Evolutionary conservation across 37 sponge, comb jelly and placozoan genomes (phyloP).

Genomic region (Chondrilla cf. caribensis): DNA sequence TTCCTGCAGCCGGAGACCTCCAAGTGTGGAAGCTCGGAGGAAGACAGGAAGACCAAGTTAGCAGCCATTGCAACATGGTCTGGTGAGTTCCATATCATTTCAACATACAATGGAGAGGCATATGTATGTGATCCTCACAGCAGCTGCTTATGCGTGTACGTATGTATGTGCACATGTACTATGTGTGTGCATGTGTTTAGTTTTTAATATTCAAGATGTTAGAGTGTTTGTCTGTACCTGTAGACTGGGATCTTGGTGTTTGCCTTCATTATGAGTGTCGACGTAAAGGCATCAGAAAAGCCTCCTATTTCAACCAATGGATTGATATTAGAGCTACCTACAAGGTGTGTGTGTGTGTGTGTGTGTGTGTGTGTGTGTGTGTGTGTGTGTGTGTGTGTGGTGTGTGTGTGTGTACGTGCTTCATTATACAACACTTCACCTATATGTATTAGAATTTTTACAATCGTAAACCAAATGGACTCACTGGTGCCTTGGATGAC

Average conservation of each 20-base stretch:
- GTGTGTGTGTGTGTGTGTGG: conserved; percentile 16
- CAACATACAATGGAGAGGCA: background rate
- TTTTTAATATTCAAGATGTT: too few relatives aligned
- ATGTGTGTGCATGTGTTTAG: too few relatives aligned
- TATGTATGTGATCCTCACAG: too few relatives aligned
- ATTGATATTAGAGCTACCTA: conserved; percentile 68
- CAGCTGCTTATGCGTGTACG: background rate
- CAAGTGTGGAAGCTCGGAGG: background rate
- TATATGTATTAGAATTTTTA: conserved; percentile 62
- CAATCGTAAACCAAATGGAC: conserved; percentile 58
- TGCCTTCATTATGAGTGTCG: conserved; percentile 74
- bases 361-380: conserved; percentile 51
- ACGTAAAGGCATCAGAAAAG: conserved; percentile 66
- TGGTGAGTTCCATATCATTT: conserved; percentile 35
- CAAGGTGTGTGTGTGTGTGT: conserved; percentile 29
- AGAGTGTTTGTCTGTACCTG: too few relatives aligned
- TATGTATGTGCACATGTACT: background rate
- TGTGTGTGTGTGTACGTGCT: conserved; percentile 7
- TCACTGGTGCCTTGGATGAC: conserved; percentile 69
- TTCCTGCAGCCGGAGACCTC: conserved; percentile 37
- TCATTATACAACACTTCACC: background rate
- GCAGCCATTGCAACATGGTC: conserved; percentile 74
- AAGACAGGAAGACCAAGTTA: background rate
- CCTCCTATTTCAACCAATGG: conserved; percentile 71
- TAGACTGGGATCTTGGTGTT: conserved; percentile 90